Percentiles rank a stretch among this genome's conserved stretches.
Conservation (phyloP, 1,140 invertebrate species). For the Goniozus legneri region DNA sequence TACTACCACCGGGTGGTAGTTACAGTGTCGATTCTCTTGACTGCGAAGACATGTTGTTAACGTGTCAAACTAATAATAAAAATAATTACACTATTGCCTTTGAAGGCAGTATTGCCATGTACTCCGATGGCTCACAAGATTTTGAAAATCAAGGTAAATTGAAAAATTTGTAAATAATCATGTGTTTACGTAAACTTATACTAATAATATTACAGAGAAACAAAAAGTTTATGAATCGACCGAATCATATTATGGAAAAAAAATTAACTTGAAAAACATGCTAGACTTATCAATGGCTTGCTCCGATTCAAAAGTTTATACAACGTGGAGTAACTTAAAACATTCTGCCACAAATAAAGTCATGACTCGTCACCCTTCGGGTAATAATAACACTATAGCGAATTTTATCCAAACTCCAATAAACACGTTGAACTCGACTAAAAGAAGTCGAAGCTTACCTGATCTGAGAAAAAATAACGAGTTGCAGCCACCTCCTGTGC, state of each 20-base stretch:
- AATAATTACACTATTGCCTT: constrained; percentile 94
- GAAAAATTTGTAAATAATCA: neutral
- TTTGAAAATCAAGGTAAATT: constrained; percentile 64
- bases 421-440: constrained; percentile 24
- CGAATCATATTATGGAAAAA: constrained; percentile 35
- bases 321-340: constrained; percentile 81
- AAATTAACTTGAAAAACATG: constrained; percentile 44
- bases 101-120: constrained; percentile 81
- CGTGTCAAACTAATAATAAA: constrained; percentile 81
- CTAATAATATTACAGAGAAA: constrained; percentile 36
- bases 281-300: constrained; percentile 75
- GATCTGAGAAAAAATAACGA: constrained; percentile 38
- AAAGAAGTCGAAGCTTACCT: constrained; percentile 45
- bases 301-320: constrained; percentile 76
- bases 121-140: constrained; percentile 76
- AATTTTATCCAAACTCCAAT: constrained; percentile 36
- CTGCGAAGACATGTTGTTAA: constrained; percentile 85
- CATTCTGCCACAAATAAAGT: constrained; percentile 47
- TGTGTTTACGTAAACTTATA: neutral
- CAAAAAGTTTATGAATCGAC: constrained; percentile 37
- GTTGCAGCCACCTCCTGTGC: constrained; percentile 34
- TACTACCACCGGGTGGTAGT: constrained; percentile 64
- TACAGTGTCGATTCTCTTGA: constrained; percentile 89
- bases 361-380: constrained; percentile 67
- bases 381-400: constrained; percentile 68